A percentile compares a stretch with the other conserved stretches of the same genome.
Evolutionary conservation across 2,113 vertebrate species (phyloP).

Genomic region (Pan troglodytes): NHGRI_mPanTro3-v2.1_pri NC_072416.2:88071501-88072000

Average conservation of each 20-base stretch:
- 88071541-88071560: neutral
- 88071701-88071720: accelerated
- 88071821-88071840: too few relatives aligned
- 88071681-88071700: neutral
- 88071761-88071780: too few relatives aligned
- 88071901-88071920: accelerated
- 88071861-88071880: too few relatives aligned
- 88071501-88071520: neutral
- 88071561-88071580: neutral
- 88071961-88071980: too few relatives aligned
- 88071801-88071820: too few relatives aligned
- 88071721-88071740: neutral
- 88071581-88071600: neutral
- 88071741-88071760: neutral
- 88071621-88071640: neutral
- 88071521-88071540: neutral
- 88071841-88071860: accelerated
- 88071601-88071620: too few relatives aligned
- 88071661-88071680: neutral
- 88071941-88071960: too few relatives aligned
- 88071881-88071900: accelerated
- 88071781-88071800: too few relatives aligned
- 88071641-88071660: neutral
- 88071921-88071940: accelerated
- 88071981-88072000: accelerated